Evolutionary conservation across 2,797 vertebrate species (phyloP).

Genomic region (Coendou prehensilis): DNA sequence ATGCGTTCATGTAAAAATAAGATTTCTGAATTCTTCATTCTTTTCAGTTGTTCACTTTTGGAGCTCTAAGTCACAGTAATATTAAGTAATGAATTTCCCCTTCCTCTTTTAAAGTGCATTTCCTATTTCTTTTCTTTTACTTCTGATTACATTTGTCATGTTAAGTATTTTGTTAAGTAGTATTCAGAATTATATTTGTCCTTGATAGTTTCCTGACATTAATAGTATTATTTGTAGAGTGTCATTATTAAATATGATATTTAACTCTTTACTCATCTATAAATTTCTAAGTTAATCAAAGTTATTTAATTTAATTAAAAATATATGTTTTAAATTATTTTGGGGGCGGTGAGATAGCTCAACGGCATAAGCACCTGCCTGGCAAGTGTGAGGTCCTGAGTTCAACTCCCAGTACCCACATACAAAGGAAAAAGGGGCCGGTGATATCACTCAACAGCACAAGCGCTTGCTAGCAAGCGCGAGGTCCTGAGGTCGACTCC

Average conservation of each 20-base stretch:
- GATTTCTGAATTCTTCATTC: not conserved
- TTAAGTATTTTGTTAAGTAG: not conserved
- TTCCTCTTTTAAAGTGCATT: not conserved
- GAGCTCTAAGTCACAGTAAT: not conserved
- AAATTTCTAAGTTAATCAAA: not conserved
- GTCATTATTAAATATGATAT: not conserved
- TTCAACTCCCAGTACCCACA: no score
- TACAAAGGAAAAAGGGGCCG: no score
- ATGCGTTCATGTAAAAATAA: not conserved
- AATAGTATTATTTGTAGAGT: not conserved
- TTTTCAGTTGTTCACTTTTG: not conserved
- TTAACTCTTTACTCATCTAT: not conserved
- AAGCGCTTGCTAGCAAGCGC: no score
- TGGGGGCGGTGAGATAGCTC: not conserved
- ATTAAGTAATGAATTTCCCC: not conserved
- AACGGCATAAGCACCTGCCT: no score
- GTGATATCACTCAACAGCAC: no score
- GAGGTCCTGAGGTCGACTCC: no score
- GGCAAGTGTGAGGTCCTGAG: no score
- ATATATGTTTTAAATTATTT: not conserved
- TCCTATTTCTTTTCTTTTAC: not conserved
- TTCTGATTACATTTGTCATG: not conserved
- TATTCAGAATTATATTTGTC: not conserved
- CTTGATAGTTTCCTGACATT: not conserved
- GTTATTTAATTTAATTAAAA: not conserved